Base-by-base conservation (phyloP, 2,797 vertebrate genomes). In the Squalus acanthias region DNA sequence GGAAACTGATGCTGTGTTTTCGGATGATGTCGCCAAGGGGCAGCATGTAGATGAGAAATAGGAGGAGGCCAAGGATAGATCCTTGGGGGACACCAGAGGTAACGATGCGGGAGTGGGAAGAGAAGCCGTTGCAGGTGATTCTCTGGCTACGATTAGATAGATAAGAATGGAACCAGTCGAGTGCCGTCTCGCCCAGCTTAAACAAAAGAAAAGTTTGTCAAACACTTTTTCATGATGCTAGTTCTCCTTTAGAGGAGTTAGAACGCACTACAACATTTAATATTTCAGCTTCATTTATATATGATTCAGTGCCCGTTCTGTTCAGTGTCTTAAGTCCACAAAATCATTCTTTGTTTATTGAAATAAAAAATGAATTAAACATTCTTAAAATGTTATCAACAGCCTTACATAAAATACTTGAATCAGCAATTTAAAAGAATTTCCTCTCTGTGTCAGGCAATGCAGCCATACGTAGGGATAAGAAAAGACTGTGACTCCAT, bases 351-450 rank as follows among this genome's bases (percentile, higher is more conserved):
- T 85, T 85, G 82, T 85, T 85, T 85, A 85, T 3, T 93, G 63
- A 69, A 95, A 95, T 95, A 6, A 74, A 95, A 95, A 53, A 57
- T 95, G 94, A 93, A 93, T 93, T 76, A 95, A 95, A 76, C 94
- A 74, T 74, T 76, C 7, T 76, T n/a, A 76, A 74, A 95, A 74
- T 74, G 2, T 70, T 95, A n/a, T 74, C 50, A 95, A 53, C 53
- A 76, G 69, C 29, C 50, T 60, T 95, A 33, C 70, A 74, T 95
- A 95, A 95, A 95, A 95, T 95, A 72, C 70, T 74, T 26, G 50
- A 95, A 60, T 76, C 94, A 95, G 72, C 50, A 74, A 33, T 95
- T 74, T 76, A 76, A 63, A 92, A 57, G 50, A 20, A 15, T 74
- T 95, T 33, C 39, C 39, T 39, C 22, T 95, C 70, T 53, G 22